Percentiles rank a stretch among this genome's conserved stretches.
These are phyloP conservation scores for Sinocyclocheilus anshuiensis DNA, from an alignment of 2,113 vertebrate species.

Conservation along the genomic window DNA sequence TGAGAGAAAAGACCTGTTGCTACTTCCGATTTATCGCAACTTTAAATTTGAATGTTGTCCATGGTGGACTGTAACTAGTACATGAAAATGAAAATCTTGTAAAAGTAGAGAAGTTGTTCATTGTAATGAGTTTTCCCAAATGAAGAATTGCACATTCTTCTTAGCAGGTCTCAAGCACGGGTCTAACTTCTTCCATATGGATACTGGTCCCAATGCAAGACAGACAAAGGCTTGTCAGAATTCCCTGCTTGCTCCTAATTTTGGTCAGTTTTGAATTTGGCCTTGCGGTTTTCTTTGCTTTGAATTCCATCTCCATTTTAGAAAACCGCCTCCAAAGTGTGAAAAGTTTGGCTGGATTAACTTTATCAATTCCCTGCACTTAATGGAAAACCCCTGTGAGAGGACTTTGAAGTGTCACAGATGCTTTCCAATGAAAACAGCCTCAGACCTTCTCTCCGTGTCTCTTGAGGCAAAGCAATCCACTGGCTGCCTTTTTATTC, in stretches of 20 bases:
- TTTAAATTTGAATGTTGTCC: background rate
- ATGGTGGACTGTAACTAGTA: background rate
- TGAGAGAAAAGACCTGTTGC: no score
- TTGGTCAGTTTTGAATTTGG: slow-evolving; percentile 56
- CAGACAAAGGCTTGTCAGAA: slow-evolving; percentile 51
- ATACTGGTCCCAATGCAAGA: slow-evolving; percentile 41
- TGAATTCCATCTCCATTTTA: slow-evolving; percentile 44
- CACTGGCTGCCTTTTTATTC: slow-evolving; percentile 38
- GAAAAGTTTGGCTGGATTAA: slow-evolving; percentile 61
- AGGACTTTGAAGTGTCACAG: slow-evolving; percentile 58
- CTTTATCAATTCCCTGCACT: slow-evolving; percentile 58
- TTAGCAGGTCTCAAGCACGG: slow-evolving; percentile 29
- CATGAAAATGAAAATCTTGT: background rate
- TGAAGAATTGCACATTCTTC: background rate
- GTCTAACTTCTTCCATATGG: slow-evolving; percentile 58
- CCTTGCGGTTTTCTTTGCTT: slow-evolving; percentile 51
- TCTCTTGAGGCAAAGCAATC: slow-evolving; percentile 45
- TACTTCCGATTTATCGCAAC: no score
- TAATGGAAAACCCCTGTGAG: slow-evolving; percentile 56
- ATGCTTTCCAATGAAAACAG: slow-evolving; percentile 59
- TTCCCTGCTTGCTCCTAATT: slow-evolving; percentile 54
- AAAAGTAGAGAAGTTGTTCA: background rate
- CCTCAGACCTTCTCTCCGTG: slow-evolving; percentile 39
- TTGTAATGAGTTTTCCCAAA: slow-evolving; percentile 3
- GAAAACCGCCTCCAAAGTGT: slow-evolving; percentile 57